Conservation (phyloP, 2,797 vertebrate genomes). For the Arnoldichthys spilopterus region DNA sequence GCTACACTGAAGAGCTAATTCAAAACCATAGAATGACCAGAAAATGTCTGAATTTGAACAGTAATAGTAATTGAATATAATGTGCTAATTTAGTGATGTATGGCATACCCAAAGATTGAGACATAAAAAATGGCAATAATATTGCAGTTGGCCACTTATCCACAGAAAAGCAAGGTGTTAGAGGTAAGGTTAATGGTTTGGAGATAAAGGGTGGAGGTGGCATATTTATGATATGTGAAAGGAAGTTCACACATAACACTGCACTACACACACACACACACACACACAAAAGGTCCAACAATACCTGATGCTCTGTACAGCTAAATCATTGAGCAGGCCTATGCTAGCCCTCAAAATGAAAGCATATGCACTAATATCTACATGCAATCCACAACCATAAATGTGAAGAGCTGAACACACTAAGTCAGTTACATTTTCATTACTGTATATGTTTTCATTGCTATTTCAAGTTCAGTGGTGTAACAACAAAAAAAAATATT, state of each 20-base stretch:
- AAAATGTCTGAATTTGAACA: neutral
- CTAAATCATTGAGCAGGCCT: slow-evolving; percentile 42
- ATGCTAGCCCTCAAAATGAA: slow-evolving; percentile 21
- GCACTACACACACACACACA: slow-evolving; percentile 25
- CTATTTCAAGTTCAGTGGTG: too few relatives aligned
- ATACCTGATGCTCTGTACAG: slow-evolving; percentile 22
- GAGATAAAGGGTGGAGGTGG: slow-evolving; percentile 49
- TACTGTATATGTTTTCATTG: too few relatives aligned
- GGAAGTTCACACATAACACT: slow-evolving; percentile 39
- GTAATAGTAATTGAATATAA: neutral
- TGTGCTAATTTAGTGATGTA: too few relatives aligned
- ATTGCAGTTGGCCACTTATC: slow-evolving; percentile 20
- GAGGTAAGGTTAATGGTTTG: slow-evolving; percentile 37
- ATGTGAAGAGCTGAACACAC: too few relatives aligned
- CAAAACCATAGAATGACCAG: neutral
- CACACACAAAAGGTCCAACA: slow-evolving; percentile 33
- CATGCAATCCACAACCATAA: too few relatives aligned
- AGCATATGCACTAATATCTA: neutral
- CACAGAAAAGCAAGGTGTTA: slow-evolving; percentile 51
- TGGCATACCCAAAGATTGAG: too few relatives aligned
- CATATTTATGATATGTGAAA: slow-evolving; percentile 52
- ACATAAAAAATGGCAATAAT: slow-evolving; percentile 47
- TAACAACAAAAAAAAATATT: too few relatives aligned
- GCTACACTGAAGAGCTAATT: slow-evolving; percentile 3
- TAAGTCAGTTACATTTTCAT: too few relatives aligned